Conservation (phyloP, 2,888 invertebrate genomes). For the Microchrysa polita region DNA sequence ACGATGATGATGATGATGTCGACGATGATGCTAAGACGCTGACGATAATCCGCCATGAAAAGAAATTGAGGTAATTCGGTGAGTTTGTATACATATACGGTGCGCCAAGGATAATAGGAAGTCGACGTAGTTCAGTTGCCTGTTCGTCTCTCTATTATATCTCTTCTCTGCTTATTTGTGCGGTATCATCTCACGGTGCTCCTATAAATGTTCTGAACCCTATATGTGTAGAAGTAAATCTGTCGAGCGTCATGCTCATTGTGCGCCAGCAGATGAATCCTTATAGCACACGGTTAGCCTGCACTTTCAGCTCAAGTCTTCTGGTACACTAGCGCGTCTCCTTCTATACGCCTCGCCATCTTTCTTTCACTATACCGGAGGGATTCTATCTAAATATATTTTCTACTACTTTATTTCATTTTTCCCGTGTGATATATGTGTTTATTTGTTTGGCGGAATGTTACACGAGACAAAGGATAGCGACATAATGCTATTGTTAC, state of each 20-base stretch:
- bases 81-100: constrained; percentile 38
- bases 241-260: constrained; percentile 26
- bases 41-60: constrained; percentile 38
- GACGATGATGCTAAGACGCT: constrained; percentile 32
- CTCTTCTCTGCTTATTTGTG: background rate
- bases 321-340: background rate
- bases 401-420: constrained; percentile 25
- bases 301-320: constrained; percentile 15
- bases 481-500: constrained; percentile 37
- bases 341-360: too few species aligned
- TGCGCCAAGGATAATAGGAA: constrained; percentile 28
- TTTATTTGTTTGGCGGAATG: constrained; percentile 27
- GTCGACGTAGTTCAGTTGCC: constrained; percentile 14
- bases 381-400: constrained; percentile 19
- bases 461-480: constrained; percentile 23
- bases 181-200: background rate
- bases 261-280: background rate
- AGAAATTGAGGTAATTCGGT: constrained; percentile 42
- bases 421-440: constrained; percentile 35
- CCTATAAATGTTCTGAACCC: constrained; percentile 9
- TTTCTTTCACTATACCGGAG: background rate
- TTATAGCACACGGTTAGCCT: background rate
- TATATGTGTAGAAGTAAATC: constrained; percentile 25
- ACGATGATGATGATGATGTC: constrained; percentile 15
- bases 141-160: background rate